A percentile compares a stretch with the other conserved stretches of the same genome.
These are phyloP conservation scores for Heterotilapia buettikoferi DNA, from an alignment of 2,113 vertebrate species.

Conservation along the genomic window DNA sequence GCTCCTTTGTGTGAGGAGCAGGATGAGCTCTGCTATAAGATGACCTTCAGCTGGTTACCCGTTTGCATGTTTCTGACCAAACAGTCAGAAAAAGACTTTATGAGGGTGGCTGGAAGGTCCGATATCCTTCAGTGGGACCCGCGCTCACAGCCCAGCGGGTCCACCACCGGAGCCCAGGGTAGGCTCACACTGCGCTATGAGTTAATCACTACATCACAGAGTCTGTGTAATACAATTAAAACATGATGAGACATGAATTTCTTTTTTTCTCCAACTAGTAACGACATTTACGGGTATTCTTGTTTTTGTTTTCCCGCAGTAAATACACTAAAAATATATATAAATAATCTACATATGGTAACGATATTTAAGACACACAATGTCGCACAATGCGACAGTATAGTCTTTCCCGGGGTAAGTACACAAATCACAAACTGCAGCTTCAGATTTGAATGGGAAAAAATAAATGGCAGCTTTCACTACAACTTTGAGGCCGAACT, in stretches of 20 bases:
- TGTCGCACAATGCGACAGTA: neutral
- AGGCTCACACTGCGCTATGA: neutral
- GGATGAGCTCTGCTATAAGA: neutral
- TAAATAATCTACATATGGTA: neutral
- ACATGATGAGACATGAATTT: neutral
- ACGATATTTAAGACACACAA: neutral
- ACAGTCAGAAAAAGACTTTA: neutral
- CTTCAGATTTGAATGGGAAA: neutral
- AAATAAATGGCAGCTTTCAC: neutral
- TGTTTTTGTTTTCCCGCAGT: neutral
- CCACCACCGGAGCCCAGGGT: neutral
- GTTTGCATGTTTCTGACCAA: neutral
- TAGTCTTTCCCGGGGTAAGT: neutral
- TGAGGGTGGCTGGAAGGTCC: neutral
- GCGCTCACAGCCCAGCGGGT: neutral
- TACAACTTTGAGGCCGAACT: neutral
- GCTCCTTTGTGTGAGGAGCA: neutral
- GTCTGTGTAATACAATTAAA: neutral
- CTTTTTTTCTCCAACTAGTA: accelerated
- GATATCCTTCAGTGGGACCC: neutral
- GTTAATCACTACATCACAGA: neutral
- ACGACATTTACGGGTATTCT: neutral
- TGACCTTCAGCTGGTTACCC: neutral
- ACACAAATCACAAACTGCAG: neutral
- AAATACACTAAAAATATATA: neutral